Conservation (phyloP, 2,113 vertebrate genomes). For the Syngnathoides biaculeatus region DNA sequence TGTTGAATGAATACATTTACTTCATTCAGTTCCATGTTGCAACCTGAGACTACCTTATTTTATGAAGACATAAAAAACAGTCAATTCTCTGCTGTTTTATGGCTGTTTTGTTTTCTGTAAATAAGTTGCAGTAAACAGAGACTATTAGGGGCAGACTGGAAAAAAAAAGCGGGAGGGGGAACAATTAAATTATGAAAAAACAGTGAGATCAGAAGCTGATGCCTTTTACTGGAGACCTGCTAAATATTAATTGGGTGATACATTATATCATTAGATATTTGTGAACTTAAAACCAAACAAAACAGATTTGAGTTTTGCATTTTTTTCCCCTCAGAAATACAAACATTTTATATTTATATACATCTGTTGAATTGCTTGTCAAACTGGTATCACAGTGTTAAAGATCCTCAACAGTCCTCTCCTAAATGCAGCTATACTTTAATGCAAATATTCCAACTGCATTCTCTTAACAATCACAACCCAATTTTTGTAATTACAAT, state of each 20-base stretch:
- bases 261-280: not conserved
- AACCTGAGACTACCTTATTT: not conserved
- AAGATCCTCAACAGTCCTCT: no score
- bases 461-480: not conserved
- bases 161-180: not conserved
- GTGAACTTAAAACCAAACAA: not conserved
- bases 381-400: no score
- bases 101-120: not conserved
- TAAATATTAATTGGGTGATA: not conserved
- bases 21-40: not conserved
- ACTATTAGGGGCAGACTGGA: not conserved
- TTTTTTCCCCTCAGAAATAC: not conserved
- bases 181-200: not conserved
- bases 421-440: no score
- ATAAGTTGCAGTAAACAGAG: not conserved
- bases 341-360: no score
- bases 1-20: slow-evolving; percentile 36
- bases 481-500: not conserved
- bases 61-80: not conserved
- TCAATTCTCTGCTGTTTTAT: not conserved
- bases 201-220: not conserved
- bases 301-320: not conserved
- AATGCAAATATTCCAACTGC: no score
- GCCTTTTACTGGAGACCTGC: not conserved
- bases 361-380: no score